phyloP scores from a whole-genome alignment of 2,888 invertebrate genomes.

The Drepana falcataria region DNA sequence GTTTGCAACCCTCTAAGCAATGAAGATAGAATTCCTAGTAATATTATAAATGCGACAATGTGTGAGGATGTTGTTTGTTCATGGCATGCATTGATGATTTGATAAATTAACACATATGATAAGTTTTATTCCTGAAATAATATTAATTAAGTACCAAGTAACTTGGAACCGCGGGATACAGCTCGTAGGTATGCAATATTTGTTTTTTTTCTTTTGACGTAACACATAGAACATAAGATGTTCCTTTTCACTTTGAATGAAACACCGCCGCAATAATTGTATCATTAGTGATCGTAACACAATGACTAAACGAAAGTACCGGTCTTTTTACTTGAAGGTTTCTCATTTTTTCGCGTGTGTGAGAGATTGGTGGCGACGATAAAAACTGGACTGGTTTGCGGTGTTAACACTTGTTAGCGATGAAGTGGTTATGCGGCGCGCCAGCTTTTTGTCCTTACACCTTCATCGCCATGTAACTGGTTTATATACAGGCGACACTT shows the following conservation, averaged over 20 bases:
- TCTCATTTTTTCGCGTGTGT: neutral
- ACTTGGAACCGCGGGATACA: too few relatives aligned
- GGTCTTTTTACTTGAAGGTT: neutral
- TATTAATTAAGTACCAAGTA: too few relatives aligned
- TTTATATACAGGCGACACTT: neutral
- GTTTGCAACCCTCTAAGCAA: too few relatives aligned
- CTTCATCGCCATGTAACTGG: neutral
- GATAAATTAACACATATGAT: too few relatives aligned
- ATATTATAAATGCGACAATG: too few relatives aligned
- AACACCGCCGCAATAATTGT: neutral
- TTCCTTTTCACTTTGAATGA: neutral
- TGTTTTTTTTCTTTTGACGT: too few relatives aligned
- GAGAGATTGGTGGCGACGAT: slow-evolving; percentile 9
- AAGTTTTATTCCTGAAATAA: too few relatives aligned
- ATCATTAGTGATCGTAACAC: neutral
- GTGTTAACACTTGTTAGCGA: slow-evolving; percentile 55
- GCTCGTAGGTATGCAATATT: too few relatives aligned
- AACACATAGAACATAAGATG: too few relatives aligned
- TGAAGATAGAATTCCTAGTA: too few relatives aligned
- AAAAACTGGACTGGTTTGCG: slow-evolving; percentile 35
- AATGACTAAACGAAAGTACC: slow-evolving; percentile 2
- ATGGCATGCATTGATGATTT: too few relatives aligned
- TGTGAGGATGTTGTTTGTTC: too few relatives aligned
- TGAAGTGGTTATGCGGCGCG: slow-evolving; percentile 70
- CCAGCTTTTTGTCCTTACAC: slow-evolving; percentile 45